phyloP scores from a whole-genome alignment of 2,888 invertebrate genomes.

The Pristionchus japonicus region DNA sequence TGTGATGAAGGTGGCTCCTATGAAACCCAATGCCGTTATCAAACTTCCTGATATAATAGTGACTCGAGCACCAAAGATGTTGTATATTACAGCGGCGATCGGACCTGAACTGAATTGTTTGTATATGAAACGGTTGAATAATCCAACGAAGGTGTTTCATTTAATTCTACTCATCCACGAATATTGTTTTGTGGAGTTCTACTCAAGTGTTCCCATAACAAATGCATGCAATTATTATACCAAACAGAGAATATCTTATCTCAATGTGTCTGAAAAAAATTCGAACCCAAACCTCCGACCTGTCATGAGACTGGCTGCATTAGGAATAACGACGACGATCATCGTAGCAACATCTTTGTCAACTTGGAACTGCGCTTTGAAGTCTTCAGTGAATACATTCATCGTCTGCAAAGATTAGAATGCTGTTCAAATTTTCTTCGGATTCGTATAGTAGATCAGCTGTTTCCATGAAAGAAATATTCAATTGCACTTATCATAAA shows the following conservation, averaged over 20 bases:
- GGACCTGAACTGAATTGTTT: too few species aligned
- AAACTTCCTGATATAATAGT: slow-evolving; percentile 51
- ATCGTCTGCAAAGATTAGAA: slow-evolving; percentile 61
- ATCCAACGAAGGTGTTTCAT: too few species aligned
- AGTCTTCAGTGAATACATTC: slow-evolving; percentile 59
- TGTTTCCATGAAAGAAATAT: too few species aligned
- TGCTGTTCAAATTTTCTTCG: too few species aligned
- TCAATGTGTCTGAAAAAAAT: too few species aligned
- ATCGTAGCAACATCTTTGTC: slow-evolving; percentile 57
- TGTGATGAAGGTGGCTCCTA: slow-evolving; percentile 55
- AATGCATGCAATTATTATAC: too few species aligned
- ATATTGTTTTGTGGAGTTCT: background rate
- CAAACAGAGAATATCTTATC: too few species aligned
- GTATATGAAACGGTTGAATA: too few species aligned
- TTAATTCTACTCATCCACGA: too few species aligned
- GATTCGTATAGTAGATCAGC: too few species aligned
- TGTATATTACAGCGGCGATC: slow-evolving; percentile 57
- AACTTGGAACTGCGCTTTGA: slow-evolving; percentile 54
- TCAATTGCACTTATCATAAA: too few species aligned
- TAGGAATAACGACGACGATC: slow-evolving; percentile 58
- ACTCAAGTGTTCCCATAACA: background rate
- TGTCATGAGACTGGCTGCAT: slow-evolving; percentile 55
- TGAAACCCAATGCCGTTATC: slow-evolving; percentile 54
- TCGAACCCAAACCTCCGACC: too few species aligned
- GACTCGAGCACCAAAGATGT: slow-evolving; percentile 56